Base-by-base conservation (phyloP, 2,888 invertebrate species). In the Scaeva pyrastri region DNA sequence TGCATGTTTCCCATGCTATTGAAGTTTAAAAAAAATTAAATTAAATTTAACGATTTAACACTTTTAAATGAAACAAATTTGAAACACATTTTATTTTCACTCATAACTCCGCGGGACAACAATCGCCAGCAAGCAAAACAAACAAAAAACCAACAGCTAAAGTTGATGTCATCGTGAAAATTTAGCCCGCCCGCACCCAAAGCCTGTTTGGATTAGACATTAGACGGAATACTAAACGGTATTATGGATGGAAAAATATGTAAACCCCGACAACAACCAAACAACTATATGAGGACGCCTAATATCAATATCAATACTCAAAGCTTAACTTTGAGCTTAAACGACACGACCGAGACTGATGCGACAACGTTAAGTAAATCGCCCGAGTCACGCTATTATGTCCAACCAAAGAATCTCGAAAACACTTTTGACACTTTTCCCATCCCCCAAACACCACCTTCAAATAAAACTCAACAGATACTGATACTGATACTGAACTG, bases 1-100 rank as follows among this genome's bases (percentile, higher is more conserved):
- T 92, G 91, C 88, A 90, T 89, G 90, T 92, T 92, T 89, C 92
- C 92, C 92, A 92, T 92, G 89, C 90, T 91, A 90, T 10, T 21
- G 5, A 14, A 14, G 10, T 41, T 14, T 41, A 14, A 23, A 7
- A n/a, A 1, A 12, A 26, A 16, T 19, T 0, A 8, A 21, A 50
- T 16, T 72, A 73, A 66, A 72, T 73, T 41, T 77, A 21, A 72
- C 76, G 76, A 43, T 58, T 64, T 21, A 70, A 75, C 81, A 64
- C 45, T 56, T 36, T 60, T 26, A 43, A 21, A 31, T 14, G 26
- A 64, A 41, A 60, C 16, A 36, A 64, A 72, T 36, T 45, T 12
- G 43, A 60, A 48, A 62, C 41, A 74, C 52, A 66, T 60, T 43
- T 60, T 31, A 52, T 39, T 39, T 12, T 3, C 45, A 19, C 43